Conservation (phyloP, 2,113 vertebrate species). For the Aythya baeri region DNA sequence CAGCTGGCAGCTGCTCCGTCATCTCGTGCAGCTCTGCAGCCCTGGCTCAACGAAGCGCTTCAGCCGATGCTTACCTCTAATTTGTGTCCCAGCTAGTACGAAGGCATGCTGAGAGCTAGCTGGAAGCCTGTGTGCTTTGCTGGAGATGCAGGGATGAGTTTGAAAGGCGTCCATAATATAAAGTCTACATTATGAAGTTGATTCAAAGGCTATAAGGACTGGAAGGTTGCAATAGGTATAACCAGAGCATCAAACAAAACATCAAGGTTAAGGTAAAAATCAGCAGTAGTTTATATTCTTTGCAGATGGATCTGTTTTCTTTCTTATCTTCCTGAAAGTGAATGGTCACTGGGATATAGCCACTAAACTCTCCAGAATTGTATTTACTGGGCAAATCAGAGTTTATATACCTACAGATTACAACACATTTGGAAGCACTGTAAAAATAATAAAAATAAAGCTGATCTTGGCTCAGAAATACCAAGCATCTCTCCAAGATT, state of each 20-base stretch:
- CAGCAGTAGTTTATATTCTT: not conserved
- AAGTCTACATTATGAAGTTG: not conserved
- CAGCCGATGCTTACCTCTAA: not conserved
- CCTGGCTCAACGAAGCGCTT: not conserved
- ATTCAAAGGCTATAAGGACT: not conserved
- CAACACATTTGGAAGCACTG: not conserved
- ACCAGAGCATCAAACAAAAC: not conserved
- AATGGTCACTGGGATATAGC: not conserved
- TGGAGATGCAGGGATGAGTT: not conserved
- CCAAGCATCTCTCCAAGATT: not conserved
- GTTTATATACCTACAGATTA: not conserved
- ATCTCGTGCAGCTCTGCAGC: not conserved
- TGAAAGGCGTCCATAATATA: not conserved
- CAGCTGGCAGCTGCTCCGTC: not conserved
- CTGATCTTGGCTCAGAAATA: not conserved
- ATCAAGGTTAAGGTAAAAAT: not conserved
- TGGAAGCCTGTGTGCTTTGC: not conserved
- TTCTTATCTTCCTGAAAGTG: not conserved
- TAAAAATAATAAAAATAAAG: not conserved
- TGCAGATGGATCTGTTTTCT: not conserved
- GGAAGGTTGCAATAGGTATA: not conserved
- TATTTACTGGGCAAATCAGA: not conserved
- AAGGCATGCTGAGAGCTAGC: fast-evolving
- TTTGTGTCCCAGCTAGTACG: fast-evolving
- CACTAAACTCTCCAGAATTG: not conserved